Base-by-base conservation (phyloP, 37 sponge, comb jelly and placozoan genomes). In the Dysidea cf. avara region DNA sequence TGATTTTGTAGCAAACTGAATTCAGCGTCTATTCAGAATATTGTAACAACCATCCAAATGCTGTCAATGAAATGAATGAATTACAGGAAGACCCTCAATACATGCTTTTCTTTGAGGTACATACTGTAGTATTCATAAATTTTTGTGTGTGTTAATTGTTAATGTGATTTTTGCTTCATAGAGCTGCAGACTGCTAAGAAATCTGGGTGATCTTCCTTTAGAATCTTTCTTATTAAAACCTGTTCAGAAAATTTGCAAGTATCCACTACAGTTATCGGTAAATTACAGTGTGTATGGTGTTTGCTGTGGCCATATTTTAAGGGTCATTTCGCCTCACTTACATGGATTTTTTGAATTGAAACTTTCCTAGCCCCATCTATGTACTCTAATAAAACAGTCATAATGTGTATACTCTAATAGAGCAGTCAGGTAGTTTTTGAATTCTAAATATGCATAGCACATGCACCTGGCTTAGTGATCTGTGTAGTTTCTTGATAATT, bases 221-320 rank as follows among this genome's bases (percentile, higher is more conserved):
- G 97, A 93, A 17, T 87, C 91, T 6, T 97, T 83, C 69, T 64
- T 97, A 39, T 81, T 97, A 11, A 94, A 80, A n/a, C 99, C 99
- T 34, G 95, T 97, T 2, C 99, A 97, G 75, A 91, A 89, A 79
- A 97, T 97, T 16, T 97, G 99, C 81, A 91, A 94, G 66, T 97
- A 97, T 54, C 99, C 91, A 14, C 85, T 97, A 3, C 99, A 97
- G 51, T 40, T 96, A 50, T 65, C 91, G 22, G 94, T 93, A 37
- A 86, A 87, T 81, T 16, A 37, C 12, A 43, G n/a, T n/a, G n/a
- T n/a, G n/a, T n/a, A n/a, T n/a, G n/a, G n/a, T n/a, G n/a, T n/a
- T n/a, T n/a, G n/a, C n/a, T n/a, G n/a, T n/a, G n/a, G n/a, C n/a
- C n/a, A 37, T 58, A 55, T 12, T 32, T 51, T 7, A 14, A 26